Evolutionary conservation across 2,888 invertebrate species (phyloP), one percentile per base, ranked within the genome.

Genomic region (Agonopterix subpropinquella): DNA sequence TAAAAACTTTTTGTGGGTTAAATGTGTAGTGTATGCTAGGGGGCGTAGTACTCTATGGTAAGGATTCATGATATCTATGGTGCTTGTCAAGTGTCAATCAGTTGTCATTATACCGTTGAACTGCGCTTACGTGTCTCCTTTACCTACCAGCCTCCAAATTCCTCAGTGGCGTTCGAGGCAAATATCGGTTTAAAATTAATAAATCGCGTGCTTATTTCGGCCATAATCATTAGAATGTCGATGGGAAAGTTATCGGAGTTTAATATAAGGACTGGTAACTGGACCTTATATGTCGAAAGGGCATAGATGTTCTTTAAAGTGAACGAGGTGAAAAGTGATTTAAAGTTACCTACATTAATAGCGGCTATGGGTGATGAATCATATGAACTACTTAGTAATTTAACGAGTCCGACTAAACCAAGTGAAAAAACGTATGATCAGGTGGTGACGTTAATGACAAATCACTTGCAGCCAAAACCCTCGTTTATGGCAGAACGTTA

Each of bases 261-360:
- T 15, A 11, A 45, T 1, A 41, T 48, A 1, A 35, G 9, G 7
- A 15, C 15, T 13, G 48, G 48, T 7, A 41, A 11, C n/a, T 48
- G 48, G 48, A 43, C 48, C n/a, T 48, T 43, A 36, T 48, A 48
- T 8, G 2, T 42, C 2, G 45, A 49, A n/a, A 13, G 49, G 4
- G 2, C 45, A 1, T 7, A 49, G 1, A 49, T 49, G 49, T 49
- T 42, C 9, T 42, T 49, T 11, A 42, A 42, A 36, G 48, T 45
- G 2, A 49, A 49, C 42, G 11, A 42, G 9, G 45, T 49, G 42
- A 13, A 10, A 5, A 39, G 13, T 7, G 37, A 37, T 2, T 15
- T 43, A 43, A 15, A 36, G 18, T 18, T 47, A 10, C 42, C 49
- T 9, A 43, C 11, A 4, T 15, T 45, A 37, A 49, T 43, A 8